A percentile compares a stretch with the other conserved stretches of the same genome.
These are phyloP conservation scores for Gila robusta DNA, from an alignment of 2,797 vertebrate genomes.

Conservation along the genomic window DNA sequence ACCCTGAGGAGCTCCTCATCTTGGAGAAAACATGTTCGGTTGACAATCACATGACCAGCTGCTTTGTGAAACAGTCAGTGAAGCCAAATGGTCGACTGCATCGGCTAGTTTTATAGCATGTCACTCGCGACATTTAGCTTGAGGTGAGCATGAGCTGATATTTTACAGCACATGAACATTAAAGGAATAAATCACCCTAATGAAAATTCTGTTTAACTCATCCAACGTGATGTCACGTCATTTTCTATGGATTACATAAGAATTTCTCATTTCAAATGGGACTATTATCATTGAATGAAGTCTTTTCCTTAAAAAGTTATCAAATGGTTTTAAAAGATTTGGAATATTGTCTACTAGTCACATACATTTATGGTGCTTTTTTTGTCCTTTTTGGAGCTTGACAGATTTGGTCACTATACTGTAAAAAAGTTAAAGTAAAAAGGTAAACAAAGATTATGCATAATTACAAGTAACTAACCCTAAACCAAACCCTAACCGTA, in stretches of 20 bases:
- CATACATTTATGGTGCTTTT: not conserved
- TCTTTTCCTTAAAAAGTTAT: not conserved
- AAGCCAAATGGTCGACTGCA: not conserved
- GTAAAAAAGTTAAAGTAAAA: too few relatives aligned
- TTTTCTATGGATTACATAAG: not conserved
- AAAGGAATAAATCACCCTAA: constrained; percentile 13
- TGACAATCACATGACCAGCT: constrained; percentile 41
- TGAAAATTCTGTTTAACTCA: not conserved
- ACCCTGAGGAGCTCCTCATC: constrained; percentile 50
- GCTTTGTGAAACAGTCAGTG: constrained; percentile 6
- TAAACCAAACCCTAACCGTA: too few relatives aligned
- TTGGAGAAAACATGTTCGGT: constrained; percentile 46
- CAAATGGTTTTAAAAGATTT: not conserved
- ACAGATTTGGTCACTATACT: too few relatives aligned
- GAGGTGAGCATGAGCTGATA: not conserved
- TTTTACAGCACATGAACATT: constrained; percentile 11
- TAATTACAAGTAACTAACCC: too few relatives aligned
- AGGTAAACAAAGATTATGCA: too few relatives aligned
- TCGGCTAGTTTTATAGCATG: not conserved
- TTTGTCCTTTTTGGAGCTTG: not conserved
- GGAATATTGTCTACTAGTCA: not conserved
- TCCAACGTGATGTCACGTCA: not conserved
- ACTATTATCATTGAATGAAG: not conserved
- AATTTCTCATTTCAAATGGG: too few relatives aligned
- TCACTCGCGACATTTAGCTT: constrained; percentile 19